Conservation (phyloP, 2,113 vertebrate genomes). For the Syrrhaptes paradoxus region DNA sequence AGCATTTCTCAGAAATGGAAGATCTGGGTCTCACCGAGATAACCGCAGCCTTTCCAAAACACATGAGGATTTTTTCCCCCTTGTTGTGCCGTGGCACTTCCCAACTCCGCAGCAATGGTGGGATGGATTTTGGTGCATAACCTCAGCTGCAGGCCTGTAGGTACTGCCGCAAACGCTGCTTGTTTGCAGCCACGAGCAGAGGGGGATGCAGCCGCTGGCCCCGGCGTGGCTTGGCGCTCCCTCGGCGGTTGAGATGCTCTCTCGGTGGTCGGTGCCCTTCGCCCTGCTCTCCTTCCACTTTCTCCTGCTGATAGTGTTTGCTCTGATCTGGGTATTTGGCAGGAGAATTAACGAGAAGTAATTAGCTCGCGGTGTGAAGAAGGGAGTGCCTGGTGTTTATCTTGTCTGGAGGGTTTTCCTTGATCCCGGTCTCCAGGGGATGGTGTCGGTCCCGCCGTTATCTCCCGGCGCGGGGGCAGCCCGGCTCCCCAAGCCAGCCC, state of each 20-base stretch:
- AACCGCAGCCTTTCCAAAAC: neutral
- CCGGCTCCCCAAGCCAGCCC: neutral
- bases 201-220: neutral
- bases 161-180: neutral
- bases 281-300: neutral
- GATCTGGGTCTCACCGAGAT: accelerated
- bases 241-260: neutral
- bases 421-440: neutral
- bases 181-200: neutral
- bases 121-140: neutral
- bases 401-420: conserved; percentile 46
- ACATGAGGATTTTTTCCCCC: neutral
- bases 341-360: conserved; percentile 37
- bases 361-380: conserved; percentile 35
- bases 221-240: neutral
- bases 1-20: neutral
- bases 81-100: neutral
- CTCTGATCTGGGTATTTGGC: conserved; percentile 43
- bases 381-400: conserved; percentile 35
- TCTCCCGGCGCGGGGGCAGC: neutral
- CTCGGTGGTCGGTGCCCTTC: neutral
- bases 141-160: accelerated
- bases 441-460: neutral
- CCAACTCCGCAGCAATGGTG: accelerated
- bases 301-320: conserved; percentile 26